Evolutionary conservation across 2,797 vertebrate species (phyloP), one percentile per base, ranked within the genome.

Genomic region (Prunella strophiata): DNA sequence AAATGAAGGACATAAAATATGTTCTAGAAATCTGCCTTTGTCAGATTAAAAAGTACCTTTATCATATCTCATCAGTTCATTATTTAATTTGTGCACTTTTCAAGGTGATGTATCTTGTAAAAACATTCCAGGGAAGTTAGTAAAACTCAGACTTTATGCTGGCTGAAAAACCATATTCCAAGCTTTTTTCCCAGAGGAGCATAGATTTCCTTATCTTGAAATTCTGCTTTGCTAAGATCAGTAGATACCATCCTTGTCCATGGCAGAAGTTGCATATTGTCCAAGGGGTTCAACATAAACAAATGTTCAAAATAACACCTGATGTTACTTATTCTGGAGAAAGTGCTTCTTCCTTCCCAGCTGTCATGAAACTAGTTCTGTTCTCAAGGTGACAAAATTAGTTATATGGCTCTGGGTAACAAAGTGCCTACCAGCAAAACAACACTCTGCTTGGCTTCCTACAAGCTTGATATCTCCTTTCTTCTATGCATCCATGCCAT

Each of bases 301-400:
- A 36, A 36, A 36, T 36, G 36, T 36, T 36, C 36, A 36, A 36
- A 36, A 82, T 86, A 88, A 76, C 63, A 55, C 54, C 51, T 68
- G 51, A 50, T 40, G 34, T 18, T 63, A 61, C 42, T 78, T 59
- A 45, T 38, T 66, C 57, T 65, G 50, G 42, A 54, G 62, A 51
- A 62, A 32, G 70, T 14, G 16, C 50, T 89, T 70, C 78, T 91
- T n/a, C 68, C 55, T 89, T 88, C 58, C 25, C 29, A 65, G 12
- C 30, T 62, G 20, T 48, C 22, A 27, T 27, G 50, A 94, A 96
- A 91, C 72, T 59, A 58, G 50, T 42, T 91, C 71, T 89, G 40
- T 85, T 78, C 93, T 95, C 88, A 93, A 93, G 91, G 85, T 52
- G 52, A 91, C 30, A 50, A 62, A 93, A 78, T 36, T 66, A 52